Base-by-base conservation (phyloP, 2,888 invertebrate species). In the Augochlorella aurata region DNA sequence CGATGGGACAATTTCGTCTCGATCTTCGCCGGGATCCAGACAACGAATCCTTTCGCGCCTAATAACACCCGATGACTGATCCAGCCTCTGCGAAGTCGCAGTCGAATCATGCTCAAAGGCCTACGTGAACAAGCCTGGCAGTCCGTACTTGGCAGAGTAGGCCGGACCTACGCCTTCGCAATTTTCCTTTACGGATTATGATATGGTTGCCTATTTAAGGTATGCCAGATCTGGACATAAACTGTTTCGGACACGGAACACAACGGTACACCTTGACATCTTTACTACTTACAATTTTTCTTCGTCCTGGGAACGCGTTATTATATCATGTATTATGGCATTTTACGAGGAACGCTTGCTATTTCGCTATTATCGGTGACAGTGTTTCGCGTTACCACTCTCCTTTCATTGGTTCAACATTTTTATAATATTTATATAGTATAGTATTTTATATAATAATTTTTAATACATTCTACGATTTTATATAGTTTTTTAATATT, bases 161-260 rank as follows among this genome's bases (percentile, higher is more conserved):
- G 79, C 86, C 84, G 83, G 85, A 85, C 87, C 84, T 84, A 88
- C 90, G 89, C 89, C 88, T 85, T 89, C 88, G 88, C 88, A 79
- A 88, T 89, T 90, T 81, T 85, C 87, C 82, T 87, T 87, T 87
- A 83, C 82, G 71, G 84, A 82, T 77, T 69, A 76, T 68, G 44
- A 78, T 70, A 70, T 54, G 68, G 54, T 69, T 69, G 63, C 72
- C 52, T 45, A 58, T 49, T 52, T 67, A 61, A 71, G 58, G 71
- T 61, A 63, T 38, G 63, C 38, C 63, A 18, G 63, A 63, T 63
- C 63, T 63, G 38, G 63, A 16, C 63, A 38, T 63, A 44, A 72
- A 63, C 38, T 38, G 38, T 63, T 38, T 38, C 3, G 29, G 38
- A 63, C 24, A 24, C 61, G 24, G 29, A 61, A 29, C 21, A 4